A percentile compares a stretch with the other conserved stretches of the same genome.
phyloP scores from a whole-genome alignment of 2,888 invertebrate species.

The Cheilosia vulpina region DNA sequence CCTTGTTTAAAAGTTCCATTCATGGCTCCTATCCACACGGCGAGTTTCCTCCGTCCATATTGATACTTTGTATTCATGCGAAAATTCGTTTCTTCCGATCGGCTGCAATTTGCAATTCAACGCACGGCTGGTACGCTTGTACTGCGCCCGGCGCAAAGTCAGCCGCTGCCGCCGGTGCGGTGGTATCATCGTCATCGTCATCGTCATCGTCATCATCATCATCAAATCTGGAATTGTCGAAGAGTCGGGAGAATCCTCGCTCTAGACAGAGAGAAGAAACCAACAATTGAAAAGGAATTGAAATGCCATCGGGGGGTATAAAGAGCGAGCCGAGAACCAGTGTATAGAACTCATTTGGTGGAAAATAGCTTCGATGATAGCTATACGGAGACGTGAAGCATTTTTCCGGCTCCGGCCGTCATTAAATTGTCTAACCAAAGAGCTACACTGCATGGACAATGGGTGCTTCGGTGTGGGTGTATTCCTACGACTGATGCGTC shows the following conservation, averaged over 20 bases:
- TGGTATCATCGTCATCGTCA: conserved; percentile 39
- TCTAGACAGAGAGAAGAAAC: conserved; percentile 43
- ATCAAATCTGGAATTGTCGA: conserved; percentile 63
- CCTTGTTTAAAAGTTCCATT: conserved; percentile 56
- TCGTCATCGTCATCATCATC: conserved; percentile 60
- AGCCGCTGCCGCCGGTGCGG: conserved; percentile 10
- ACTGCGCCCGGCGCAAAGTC: conserved; percentile 23
- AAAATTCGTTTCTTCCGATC: conserved; percentile 59
- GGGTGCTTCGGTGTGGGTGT: conserved; percentile 15
- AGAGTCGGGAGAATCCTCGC: conserved; percentile 44
- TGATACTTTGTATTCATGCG: conserved; percentile 75
- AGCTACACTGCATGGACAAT: conserved; percentile 29
- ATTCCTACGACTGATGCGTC: neutral
- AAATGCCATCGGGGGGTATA: conserved; percentile 36
- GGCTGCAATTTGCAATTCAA: conserved; percentile 72
- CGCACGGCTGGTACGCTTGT: conserved; percentile 56
- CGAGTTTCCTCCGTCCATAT: conserved; percentile 31
- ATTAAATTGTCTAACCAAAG: conserved; percentile 67
- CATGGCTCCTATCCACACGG: conserved; percentile 16
- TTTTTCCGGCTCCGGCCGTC: conserved; percentile 54
- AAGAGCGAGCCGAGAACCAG: neutral
- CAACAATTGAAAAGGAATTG: conserved; percentile 71
- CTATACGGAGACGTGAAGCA: conserved; percentile 42
- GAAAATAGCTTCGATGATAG: conserved; percentile 66
- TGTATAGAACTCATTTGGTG: conserved; percentile 65